A percentile compares a stretch with the other conserved stretches of the same genome.
Evolutionary conservation across 2,113 vertebrate genomes (phyloP).

Genomic region (Cheirogaleus medius): DNA sequence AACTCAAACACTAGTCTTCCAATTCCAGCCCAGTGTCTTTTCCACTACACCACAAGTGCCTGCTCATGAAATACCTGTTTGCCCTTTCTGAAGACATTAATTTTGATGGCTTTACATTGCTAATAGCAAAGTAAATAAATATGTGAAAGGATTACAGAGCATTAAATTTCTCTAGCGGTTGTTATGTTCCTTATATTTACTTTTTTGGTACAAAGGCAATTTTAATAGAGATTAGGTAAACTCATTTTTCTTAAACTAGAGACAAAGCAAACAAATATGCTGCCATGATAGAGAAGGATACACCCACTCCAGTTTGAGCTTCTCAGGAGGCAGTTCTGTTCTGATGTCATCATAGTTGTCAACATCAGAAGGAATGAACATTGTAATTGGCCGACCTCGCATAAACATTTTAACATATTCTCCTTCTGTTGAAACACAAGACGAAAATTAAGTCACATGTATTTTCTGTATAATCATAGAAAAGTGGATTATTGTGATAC

Average conservation of each 20-base stretch:
- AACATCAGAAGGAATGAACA: constrained; percentile 97
- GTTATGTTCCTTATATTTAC: neutral
- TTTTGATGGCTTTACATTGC: constrained; percentile 1
- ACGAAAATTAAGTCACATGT: constrained; percentile 67
- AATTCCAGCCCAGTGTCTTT: neutral
- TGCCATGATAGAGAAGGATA: constrained; percentile 89
- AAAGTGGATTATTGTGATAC: neutral
- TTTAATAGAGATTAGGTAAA: neutral
- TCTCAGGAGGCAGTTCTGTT: constrained; percentile 94
- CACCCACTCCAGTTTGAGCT: constrained; percentile 98
- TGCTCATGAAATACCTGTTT: neutral
- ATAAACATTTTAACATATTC: constrained; percentile 99
- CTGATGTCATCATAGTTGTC: constrained; percentile 95
- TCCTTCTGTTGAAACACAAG: constrained; percentile 92
- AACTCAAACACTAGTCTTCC: neutral
- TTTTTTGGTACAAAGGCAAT: neutral
- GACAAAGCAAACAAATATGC: neutral
- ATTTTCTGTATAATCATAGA: constrained; percentile 36
- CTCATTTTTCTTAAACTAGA: constrained; percentile 24
- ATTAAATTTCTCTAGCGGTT: neutral
- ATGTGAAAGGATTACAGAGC: neutral
- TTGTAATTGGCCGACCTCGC: constrained; percentile 98
- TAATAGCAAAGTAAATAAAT: constrained; percentile 36
- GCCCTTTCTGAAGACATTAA: neutral
- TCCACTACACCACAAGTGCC: neutral